phyloP scores from a whole-genome alignment of 2,797 vertebrate genomes.

The Poecilia velifera region DNA sequence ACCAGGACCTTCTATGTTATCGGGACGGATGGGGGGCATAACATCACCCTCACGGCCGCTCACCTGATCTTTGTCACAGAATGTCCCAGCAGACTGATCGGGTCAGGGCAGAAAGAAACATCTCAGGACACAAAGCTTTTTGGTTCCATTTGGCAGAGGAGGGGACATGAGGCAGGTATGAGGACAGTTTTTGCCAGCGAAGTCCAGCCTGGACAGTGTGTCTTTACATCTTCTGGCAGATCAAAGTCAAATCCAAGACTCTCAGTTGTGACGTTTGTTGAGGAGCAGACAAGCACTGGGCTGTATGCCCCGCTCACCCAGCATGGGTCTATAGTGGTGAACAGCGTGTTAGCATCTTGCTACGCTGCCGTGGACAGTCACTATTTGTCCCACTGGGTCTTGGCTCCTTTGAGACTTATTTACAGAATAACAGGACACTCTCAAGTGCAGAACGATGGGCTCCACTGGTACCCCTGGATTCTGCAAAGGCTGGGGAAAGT shows the following conservation, averaged over 20 bases:
- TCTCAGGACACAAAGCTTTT: neutral
- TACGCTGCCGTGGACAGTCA: conserved; percentile 90
- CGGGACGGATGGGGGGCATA: conserved; percentile 82
- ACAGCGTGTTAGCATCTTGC: conserved; percentile 91
- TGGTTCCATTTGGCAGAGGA: neutral
- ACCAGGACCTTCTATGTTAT: conserved; percentile 86
- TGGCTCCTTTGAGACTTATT: conserved; percentile 89
- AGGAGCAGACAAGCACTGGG: conserved; percentile 77
- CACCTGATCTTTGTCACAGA: conserved; percentile 90
- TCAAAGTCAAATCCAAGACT: conserved; percentile 33
- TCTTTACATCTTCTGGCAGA: conserved; percentile 76
- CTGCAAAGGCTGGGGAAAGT: conserved; percentile 87
- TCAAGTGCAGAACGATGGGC: conserved; percentile 79
- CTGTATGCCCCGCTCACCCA: conserved; percentile 90
- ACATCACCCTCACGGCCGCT: conserved; percentile 88
- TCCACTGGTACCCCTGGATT: conserved; percentile 93
- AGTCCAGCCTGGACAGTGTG: conserved; percentile 87
- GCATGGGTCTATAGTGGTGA: conserved; percentile 91
- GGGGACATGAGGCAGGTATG: conserved; percentile 53
- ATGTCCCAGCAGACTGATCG: conserved; percentile 68
- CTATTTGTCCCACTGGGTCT: conserved; percentile 87
- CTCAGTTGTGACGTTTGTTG: conserved; percentile 81
- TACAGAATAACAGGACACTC: conserved; percentile 78
- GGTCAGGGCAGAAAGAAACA: conserved; percentile 12
- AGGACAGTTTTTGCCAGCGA: conserved; percentile 89